Base-by-base conservation (phyloP, 2,888 invertebrate genomes). In the Drosophila siamana region DNA sequence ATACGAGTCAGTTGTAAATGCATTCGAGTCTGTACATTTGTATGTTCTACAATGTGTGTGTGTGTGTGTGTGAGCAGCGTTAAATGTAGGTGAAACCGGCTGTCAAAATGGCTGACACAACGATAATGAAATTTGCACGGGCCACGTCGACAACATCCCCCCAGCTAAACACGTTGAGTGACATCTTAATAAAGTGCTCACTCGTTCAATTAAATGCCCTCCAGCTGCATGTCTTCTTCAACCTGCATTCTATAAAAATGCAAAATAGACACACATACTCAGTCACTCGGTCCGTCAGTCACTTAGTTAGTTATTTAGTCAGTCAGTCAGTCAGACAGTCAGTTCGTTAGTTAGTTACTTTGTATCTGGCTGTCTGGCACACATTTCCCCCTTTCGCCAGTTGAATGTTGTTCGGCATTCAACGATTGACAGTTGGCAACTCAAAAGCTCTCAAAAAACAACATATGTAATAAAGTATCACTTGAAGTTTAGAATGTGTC, bases 161-260 rank as follows among this genome's bases (percentile, higher is more conserved):
- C n/a, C 47, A 26, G 33, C 81, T 69, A 69, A 87, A 72, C 69
- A 76, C 71, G 81, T 79, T 83, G 83, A 83, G 83, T 85, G 84
- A 85, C 84, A 88, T 85, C 88, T 85, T 85, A 85, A 85, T 85
- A 86, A 88, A 88, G 84, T 88, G 84, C 80, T 85, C 84, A 86
- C 76, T 88, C 78, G 86, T 85, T 85, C 84, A 85, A 88, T 85
- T 85, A 85, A 86, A 83, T 72, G 69, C 61, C 57, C 67, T 51
- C 41, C 66, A 81, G 44, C 60, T 56, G 52, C 30, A 55, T 52
- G 60, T 22, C 51, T 40, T 43, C 16, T 41, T 54, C 40, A n/a
- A n/a, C 51, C 55, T 19, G 19, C 19, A 19, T 19, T 19, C 19
- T 59, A 30, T 74, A 77, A 78, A 74, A 74, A 74, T 76, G 69